These are phyloP conservation scores for Quiscalus mexicanus DNA, from an alignment of 2,113 vertebrate species.

Conservation along the genomic window DNA sequence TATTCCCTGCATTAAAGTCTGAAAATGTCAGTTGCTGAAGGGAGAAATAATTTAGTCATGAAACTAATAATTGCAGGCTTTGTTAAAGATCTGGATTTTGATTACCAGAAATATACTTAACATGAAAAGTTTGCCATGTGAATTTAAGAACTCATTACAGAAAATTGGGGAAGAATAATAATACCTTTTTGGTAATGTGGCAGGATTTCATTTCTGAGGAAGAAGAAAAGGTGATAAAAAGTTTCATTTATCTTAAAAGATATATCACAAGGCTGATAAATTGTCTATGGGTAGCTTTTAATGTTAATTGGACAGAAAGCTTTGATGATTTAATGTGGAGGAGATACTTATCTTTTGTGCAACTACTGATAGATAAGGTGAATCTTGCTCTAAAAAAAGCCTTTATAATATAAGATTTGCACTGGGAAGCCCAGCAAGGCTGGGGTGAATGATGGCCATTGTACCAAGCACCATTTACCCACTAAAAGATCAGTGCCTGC, in stretches of 20 bases:
- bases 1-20: background rate
- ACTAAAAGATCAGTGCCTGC: background rate
- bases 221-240: background rate
- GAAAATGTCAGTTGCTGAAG: background rate
- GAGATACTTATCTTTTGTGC: background rate
- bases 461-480: background rate
- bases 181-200: background rate
- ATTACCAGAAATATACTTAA: background rate
- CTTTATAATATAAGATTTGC: background rate
- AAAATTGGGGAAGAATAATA: background rate
- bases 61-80: background rate
- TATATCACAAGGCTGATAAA: background rate
- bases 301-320: background rate
- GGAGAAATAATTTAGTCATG: background rate
- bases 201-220: background rate
- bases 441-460: background rate
- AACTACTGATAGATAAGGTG: background rate
- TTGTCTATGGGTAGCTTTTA: background rate
- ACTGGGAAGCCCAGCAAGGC: background rate
- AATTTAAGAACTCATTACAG: background rate
- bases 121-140: background rate
- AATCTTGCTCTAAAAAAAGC: background rate
- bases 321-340: background rate
- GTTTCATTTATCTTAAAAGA: background rate
- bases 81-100: background rate